Base-by-base conservation (phyloP, 2,888 invertebrate species). In the Odontomyia ornata region DNA sequence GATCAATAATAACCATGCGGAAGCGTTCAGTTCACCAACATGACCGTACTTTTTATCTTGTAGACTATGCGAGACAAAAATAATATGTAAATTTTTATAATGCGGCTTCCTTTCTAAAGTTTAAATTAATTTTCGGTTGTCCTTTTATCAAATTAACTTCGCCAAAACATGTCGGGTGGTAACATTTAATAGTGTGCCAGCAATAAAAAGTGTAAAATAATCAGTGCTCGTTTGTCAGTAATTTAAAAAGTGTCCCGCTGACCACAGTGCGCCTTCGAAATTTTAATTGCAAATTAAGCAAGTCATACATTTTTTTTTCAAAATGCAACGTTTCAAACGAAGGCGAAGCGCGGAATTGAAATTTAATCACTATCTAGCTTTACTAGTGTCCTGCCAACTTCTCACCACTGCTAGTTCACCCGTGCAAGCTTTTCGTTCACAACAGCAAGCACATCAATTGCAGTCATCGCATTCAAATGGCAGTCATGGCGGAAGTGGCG, bases 341-440 rank as follows among this genome's bases (percentile, higher is more conserved):
- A 46, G 75, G 62, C 67, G 76, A 23, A 52, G 56, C n/a, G 36
- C 36, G 56, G 76, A 78, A 76, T 76, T 78, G 60, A 78, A 65
- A 36, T 69, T 64, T 43, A 69, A 78, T 76, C 75, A 78, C 47
- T 60, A 60, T 30, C 36, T 78, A 1, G 67, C 60, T 27, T 13
- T 78, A 13, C 60, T 78, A 27, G 30, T 67, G 21, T 56, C 76
- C 72, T 76, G 64, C n/a, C 65, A 77, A 43, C 47, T 75, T 13
- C 28, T 78, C 1, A 56, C 76, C 3, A 27, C 60, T 13, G 60
- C 65, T n/a, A 65, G 57, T 57, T 57, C 73, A 36, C 36, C 65
- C 5, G 75, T 64, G 13, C 27, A 75, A 36, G 73, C 57, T 5
- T 57, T 43, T 27, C 73, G 75, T 15, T 47, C 69, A 0, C 78